phyloP scores from a whole-genome alignment of 2,888 invertebrate species.

The Xylophagus ater region DNA sequence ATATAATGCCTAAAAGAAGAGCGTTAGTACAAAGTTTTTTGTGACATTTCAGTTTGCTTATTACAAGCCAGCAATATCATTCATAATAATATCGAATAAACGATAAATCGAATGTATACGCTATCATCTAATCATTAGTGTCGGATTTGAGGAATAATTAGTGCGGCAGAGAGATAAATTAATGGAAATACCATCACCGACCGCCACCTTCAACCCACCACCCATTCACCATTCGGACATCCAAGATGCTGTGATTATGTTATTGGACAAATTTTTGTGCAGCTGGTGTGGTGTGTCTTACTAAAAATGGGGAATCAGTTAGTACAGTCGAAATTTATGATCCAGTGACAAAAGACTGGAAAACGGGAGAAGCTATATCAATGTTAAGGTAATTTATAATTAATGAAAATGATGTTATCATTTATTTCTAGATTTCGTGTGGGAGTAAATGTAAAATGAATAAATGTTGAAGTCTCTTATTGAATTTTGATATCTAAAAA shows the following conservation, averaged over 20 bases:
- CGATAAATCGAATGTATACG: too few species aligned
- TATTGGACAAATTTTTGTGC: slow-evolving; percentile 74
- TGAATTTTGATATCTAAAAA: too few species aligned
- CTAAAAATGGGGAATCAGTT: slow-evolving; percentile 70
- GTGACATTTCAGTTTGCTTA: too few species aligned
- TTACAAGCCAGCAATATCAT: too few species aligned
- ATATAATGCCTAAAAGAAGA: slow-evolving; percentile 73
- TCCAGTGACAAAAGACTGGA: slow-evolving; percentile 59
- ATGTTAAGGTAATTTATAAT: slow-evolving; percentile 45
- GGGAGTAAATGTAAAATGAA: slow-evolving; percentile 75
- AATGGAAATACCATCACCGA: too few species aligned
- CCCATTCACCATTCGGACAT: too few species aligned
- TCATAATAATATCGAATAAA: too few species aligned
- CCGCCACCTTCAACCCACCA: too few species aligned
- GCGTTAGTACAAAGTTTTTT: slow-evolving; percentile 61
- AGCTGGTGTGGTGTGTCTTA: slow-evolving; percentile 75
- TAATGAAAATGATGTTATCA: slow-evolving; percentile 1
- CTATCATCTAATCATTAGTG: too few species aligned
- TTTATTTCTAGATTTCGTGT: slow-evolving; percentile 52
- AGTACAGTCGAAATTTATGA: slow-evolving; percentile 79
- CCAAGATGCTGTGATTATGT: slow-evolving; percentile 63
- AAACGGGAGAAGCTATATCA: slow-evolving; percentile 69
- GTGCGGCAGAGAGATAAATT: too few species aligned
- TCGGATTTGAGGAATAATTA: too few species aligned
- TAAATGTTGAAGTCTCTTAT: too few species aligned